Percentiles rank a stretch among this genome's conserved stretches.
These are phyloP conservation scores for Timema cristinae DNA, from an alignment of 2,888 invertebrate species.

Conservation along the genomic window DNA sequence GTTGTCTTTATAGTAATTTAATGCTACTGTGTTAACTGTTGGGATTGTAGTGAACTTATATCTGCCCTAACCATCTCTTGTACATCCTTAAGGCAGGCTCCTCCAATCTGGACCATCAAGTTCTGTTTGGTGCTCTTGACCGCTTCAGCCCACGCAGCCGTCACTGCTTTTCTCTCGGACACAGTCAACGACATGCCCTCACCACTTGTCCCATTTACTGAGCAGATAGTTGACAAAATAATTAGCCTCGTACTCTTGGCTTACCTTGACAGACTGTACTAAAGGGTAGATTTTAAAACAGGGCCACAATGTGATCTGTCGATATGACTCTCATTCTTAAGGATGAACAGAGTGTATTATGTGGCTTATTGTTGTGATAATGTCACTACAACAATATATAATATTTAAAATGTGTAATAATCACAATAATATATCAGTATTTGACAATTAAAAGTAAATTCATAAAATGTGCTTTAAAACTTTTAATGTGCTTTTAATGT, in stretches of 20 bases:
- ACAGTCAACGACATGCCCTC: conserved; percentile 67
- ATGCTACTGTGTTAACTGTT: too few relatives aligned
- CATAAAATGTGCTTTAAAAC: too few relatives aligned
- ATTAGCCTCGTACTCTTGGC: not conserved
- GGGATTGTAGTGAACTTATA: too few relatives aligned
- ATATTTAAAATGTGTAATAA: not conserved
- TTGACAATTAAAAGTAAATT: too few relatives aligned
- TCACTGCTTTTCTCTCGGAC: conserved; percentile 60
- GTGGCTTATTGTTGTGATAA: not conserved
- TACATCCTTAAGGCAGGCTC: conserved; percentile 62
- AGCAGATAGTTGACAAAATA: not conserved
- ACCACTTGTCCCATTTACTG: conserved; percentile 77
- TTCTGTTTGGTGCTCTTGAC: conserved; percentile 51
- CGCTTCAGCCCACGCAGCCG: conserved; percentile 62
- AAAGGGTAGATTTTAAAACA: not conserved
- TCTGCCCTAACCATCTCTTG: conserved; percentile 54
- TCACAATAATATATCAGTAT: not conserved
- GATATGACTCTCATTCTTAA: too few relatives aligned
- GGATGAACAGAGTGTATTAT: not conserved
- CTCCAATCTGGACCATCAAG: conserved; percentile 71
- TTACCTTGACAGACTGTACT: not conserved
- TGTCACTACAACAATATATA: not conserved
- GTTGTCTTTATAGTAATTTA: too few relatives aligned
- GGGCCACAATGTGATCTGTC: not conserved
- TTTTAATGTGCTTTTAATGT: too few relatives aligned